Evolutionary conservation across 2,113 vertebrate genomes (phyloP).

Genomic region (Boulengeromyrus knoepffleri): DNA sequence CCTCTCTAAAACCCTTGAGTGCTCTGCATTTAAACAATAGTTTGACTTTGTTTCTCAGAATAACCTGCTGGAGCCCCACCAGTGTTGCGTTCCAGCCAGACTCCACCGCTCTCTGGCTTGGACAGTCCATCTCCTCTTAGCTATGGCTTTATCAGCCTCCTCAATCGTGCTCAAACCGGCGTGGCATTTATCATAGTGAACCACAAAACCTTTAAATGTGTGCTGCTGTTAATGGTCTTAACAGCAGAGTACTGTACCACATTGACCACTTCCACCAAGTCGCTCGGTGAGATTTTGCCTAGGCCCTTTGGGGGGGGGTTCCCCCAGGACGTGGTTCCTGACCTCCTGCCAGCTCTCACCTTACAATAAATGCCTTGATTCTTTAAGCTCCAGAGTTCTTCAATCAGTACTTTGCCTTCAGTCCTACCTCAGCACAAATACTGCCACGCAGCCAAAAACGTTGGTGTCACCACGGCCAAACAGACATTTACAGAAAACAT

Average conservation of each 20-base stretch:
- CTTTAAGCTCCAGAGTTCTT: neutral
- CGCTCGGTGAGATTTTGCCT: neutral
- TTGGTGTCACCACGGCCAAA: neutral
- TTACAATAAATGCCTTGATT: slow-evolving; percentile 2
- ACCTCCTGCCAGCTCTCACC: neutral
- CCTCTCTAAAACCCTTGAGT: neutral
- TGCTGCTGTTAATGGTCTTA: neutral
- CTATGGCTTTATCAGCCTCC: neutral
- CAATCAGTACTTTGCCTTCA: neutral
- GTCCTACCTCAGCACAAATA: neutral
- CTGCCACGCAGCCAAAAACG: neutral
- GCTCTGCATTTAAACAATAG: neutral
- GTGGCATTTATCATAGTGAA: neutral
- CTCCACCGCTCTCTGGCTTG: neutral
- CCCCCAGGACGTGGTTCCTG: neutral
- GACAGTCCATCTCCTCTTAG: neutral
- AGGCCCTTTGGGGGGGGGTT: neutral
- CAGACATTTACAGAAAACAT: neutral
- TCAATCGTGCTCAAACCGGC: neutral
- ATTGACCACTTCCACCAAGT: neutral
- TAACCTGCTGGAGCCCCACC: neutral
- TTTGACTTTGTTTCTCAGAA: neutral
- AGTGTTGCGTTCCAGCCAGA: neutral
- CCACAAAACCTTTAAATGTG: neutral
- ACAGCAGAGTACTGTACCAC: neutral